Conservation (phyloP, 2,888 invertebrate species). For the Campoletis raptor region DNA sequence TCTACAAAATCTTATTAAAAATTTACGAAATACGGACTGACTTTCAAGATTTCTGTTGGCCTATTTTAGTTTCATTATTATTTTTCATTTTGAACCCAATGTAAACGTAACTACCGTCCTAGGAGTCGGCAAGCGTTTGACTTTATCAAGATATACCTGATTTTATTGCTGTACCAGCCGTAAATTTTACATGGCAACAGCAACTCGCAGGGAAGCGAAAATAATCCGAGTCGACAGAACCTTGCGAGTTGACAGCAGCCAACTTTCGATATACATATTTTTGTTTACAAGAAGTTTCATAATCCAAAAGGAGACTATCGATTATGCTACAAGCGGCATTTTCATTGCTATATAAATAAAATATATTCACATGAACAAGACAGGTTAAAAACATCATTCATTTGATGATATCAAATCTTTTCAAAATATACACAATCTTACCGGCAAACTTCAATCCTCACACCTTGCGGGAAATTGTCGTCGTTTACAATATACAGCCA, state of each 20-base stretch:
- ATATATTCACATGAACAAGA: not conserved
- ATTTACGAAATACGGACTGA: not conserved
- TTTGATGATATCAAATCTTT: not conserved
- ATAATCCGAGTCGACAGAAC: constrained; percentile 85
- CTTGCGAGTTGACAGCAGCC: constrained; percentile 86
- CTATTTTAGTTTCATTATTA: constrained; percentile 14
- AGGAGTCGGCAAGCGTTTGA: not conserved
- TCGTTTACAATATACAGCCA: constrained; percentile 91
- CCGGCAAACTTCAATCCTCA: constrained; percentile 91
- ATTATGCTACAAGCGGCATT: constrained; percentile 80
- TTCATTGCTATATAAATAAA: constrained; percentile 74
- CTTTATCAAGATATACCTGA: constrained; percentile 60
- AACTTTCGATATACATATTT: constrained; percentile 87
- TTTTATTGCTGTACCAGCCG: constrained; percentile 67
- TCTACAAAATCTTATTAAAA: too few relatives aligned
- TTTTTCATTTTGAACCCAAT: constrained; percentile 2
- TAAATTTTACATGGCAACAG: constrained; percentile 86
- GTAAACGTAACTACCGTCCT: constrained; percentile 11
- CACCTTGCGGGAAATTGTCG: constrained; percentile 89
- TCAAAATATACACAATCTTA: constrained; percentile 84
- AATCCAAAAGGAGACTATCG: constrained; percentile 82
- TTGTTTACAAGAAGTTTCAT: constrained; percentile 86
- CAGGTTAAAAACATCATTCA: not conserved
- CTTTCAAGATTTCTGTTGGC: constrained; percentile 1
- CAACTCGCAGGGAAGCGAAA: constrained; percentile 92